A percentile compares a stretch with the other conserved stretches of the same genome.
Evolutionary conservation across 2,888 invertebrate species (phyloP).

Genomic region (Eupithecia insigniata): DNA sequence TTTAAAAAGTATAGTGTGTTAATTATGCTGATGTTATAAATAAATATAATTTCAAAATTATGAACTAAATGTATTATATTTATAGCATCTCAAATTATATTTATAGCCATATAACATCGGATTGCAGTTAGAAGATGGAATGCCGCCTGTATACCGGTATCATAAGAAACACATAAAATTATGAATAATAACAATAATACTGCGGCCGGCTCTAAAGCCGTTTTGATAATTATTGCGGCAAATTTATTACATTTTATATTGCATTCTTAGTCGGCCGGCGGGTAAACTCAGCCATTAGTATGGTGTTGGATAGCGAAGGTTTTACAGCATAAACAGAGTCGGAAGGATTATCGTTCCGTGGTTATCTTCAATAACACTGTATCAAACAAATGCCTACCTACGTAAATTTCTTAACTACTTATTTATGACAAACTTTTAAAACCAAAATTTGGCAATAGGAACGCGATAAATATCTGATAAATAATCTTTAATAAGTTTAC

Average conservation of each 20-base stretch:
- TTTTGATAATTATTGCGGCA: conserved; percentile 47
- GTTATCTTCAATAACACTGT: not conserved
- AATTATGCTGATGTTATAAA: not conserved
- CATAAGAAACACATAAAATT: conserved; percentile 52
- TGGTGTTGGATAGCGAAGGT: conserved; percentile 18
- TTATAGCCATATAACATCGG: conserved; percentile 16
- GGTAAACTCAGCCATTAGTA: conserved; percentile 30
- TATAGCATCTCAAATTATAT: not conserved
- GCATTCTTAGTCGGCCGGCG: conserved; percentile 17
- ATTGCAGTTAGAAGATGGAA: conserved; percentile 45
- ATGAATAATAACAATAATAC: conserved; percentile 53
- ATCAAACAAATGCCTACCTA: not conserved
- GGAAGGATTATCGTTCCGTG: not conserved
- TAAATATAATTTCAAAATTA: not conserved
- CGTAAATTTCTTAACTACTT: too few species aligned
- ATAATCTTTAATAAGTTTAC: too few species aligned
- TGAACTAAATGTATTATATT: not conserved
- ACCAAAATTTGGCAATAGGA: not conserved
- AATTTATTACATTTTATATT: conserved; percentile 45
- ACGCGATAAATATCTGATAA: too few species aligned
- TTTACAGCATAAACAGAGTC: not conserved
- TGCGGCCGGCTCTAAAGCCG: conserved; percentile 37
- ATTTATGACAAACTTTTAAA: not conserved
- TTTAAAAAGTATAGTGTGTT: not conserved
- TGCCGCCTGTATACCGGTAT: conserved; percentile 42